Percentiles rank a stretch among this genome's conserved stretches.
Evolutionary conservation across 2,888 invertebrate species (phyloP).

Genomic region (Rhopalosiphum nymphaeae): DNA sequence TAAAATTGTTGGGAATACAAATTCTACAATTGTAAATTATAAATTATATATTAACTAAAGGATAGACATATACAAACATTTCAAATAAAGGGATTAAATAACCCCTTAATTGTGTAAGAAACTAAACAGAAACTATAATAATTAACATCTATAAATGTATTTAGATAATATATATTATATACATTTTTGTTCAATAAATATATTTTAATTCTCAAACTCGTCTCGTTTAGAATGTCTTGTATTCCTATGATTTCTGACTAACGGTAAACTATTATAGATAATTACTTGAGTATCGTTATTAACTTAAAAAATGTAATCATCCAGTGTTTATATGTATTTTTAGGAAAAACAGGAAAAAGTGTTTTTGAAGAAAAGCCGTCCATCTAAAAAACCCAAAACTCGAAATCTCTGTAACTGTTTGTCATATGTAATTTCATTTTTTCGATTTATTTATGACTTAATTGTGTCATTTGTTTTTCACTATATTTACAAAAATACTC

Average conservation of each 20-base stretch:
- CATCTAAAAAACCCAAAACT: slow-evolving; percentile 30
- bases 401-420: slow-evolving; percentile 36
- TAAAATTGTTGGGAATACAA: neutral
- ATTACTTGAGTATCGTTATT: neutral
- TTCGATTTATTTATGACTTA: slow-evolving; percentile 66
- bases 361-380: neutral
- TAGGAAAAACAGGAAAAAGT: slow-evolving; percentile 35
- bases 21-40: neutral
- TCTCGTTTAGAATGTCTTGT: neutral
- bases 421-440: slow-evolving; percentile 58
- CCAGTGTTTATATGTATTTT: neutral
- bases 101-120: neutral
- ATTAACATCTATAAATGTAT: neutral
- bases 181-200: neutral
- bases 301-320: neutral
- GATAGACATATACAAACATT: neutral
- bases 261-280: neutral
- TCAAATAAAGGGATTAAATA: neutral
- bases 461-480: slow-evolving; percentile 67
- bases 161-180: too few species aligned
- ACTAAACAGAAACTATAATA: neutral
- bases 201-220: neutral
- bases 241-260: neutral
- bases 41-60: neutral
- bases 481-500: slow-evolving; percentile 66